These are phyloP conservation scores for Calidris pygmaea DNA, from an alignment of 2,113 vertebrate genomes.

Conservation along the genomic window DNA sequence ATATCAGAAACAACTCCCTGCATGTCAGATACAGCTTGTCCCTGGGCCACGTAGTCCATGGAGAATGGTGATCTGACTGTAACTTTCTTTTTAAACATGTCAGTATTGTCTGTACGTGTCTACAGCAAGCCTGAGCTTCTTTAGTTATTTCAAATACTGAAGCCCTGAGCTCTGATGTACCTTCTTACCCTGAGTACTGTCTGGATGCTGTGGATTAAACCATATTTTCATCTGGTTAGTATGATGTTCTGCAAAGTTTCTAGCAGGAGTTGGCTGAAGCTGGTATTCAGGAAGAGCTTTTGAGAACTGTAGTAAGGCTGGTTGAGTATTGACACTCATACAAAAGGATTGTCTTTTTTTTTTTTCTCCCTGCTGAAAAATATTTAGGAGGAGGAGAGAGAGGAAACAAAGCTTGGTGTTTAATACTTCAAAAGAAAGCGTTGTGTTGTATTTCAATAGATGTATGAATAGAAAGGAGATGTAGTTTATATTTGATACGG, in stretches of 20 bases:
- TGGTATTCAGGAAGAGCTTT: background rate
- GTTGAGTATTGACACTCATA: background rate
- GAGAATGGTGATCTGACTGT: background rate
- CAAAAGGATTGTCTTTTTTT: background rate
- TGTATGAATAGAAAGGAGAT: background rate
- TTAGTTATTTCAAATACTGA: background rate
- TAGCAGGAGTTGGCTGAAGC: background rate
- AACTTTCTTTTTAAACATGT: background rate
- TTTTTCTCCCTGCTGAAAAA: background rate
- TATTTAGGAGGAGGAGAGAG: background rate
- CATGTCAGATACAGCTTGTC: background rate
- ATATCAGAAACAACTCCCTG: background rate
- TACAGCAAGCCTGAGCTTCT: background rate
- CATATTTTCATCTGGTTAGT: background rate
- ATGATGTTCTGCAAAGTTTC: background rate
- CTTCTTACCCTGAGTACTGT: no score
- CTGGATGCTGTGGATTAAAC: background rate
- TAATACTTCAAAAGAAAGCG: background rate
- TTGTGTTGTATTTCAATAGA: background rate
- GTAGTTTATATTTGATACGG: background rate
- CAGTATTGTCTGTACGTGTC: no score
- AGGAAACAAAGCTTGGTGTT: background rate
- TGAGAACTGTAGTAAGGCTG: background rate
- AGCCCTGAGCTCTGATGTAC: background rate
- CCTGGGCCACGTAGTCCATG: rapidly evolving